Base-by-base conservation (phyloP, 2,113 vertebrate genomes). In the Hippocampus barbouri region DNA sequence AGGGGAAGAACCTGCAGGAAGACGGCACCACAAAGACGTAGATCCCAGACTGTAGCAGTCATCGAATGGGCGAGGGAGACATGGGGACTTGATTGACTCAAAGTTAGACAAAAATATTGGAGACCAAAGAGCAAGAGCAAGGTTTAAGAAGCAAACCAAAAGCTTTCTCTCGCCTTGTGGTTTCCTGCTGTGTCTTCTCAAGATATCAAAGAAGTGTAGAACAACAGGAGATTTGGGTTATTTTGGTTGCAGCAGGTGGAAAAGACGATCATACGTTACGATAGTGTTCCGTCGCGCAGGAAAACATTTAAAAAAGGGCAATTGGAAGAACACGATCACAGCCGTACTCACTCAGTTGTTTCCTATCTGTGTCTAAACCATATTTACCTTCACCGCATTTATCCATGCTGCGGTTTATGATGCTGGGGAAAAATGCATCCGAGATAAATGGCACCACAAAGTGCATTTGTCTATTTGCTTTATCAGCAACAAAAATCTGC, bases 401-500 rank as follows among this genome's bases (percentile, higher is more conserved):
- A 83, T 73, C 63, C 79, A 68, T 23, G 63, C 71, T 68, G 79
- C 69, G 76, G 66, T 75, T 61, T 84, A 68, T 34, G 62, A 63
- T 77, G 75, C 71, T 79, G 71, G 74, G n/a, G 2, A 8, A 81
- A 81, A 84, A 85, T 71, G 77, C 66, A 75, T 65, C 47, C 62
- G 51, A 77, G 70, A 87, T 80, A 78, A 87, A 90, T 82, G 76
- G 67, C 60, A 43, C 57, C 74, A 75, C 70, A 75, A 38, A 38
- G 5, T 38, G 5, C 80, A 87, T 81, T 83, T 85, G 75, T 75
- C 71, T 21, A 66, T 73, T 73, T 67, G 74, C 53, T 81, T 84
- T 83, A 83, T 78, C 79, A 83, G 83, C 79, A 76, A 66, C 70
- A 78, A 70, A 83, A 82, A 81, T 78, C 43, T 84, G 60, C 54